Evolutionary conservation across 2,797 vertebrate genomes (phyloP), one percentile per base, ranked within the genome.

Genomic region (Gastrophryne carolinensis): DNA sequence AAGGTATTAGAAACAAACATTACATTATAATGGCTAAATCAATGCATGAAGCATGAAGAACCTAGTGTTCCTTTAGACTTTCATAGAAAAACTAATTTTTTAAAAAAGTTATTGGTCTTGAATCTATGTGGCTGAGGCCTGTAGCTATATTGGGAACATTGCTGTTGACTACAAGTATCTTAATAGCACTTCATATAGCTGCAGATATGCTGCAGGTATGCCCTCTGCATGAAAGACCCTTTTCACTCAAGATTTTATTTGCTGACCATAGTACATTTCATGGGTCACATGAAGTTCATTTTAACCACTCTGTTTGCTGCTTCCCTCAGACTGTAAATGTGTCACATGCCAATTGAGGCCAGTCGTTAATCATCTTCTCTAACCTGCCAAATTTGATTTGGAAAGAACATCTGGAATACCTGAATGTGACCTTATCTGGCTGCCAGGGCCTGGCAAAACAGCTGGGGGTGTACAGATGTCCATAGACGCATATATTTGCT

Each of bases 281-380:
- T 12, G 34, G 50, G 27, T 71, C 29, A 76, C 21, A 56, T 29
- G 11, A 10, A 64, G 67, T 69, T 62, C 19, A 63, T 66, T 60
- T 67, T 50, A 29, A 39, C 23, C 21, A 54, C 24, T 30, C 30
- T 27, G 44, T 29, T 60, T 15, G 12, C 47, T 44, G 61, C n/a
- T 27, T 4, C 50, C 13, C n/a, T n/a, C n/a, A 4, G 34, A 81
- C 80, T 29, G 1, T 67, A 77, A 63, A 39, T 0, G 0, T 34
- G 2, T 62, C 79, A 62, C 37, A 56, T 52, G n/a, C 4, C 47
- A 70, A 26, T 72, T 8, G 32, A 29, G 23, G 52, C 63, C 50
- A 80, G 17, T 29, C 13, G 79, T 81, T 67, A 69, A 44, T 66
- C 26, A 0, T 47, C 68, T 3, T 67, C 1, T 30, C 34, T 81